A percentile compares a stretch with the other conserved stretches of the same genome.
These are phyloP conservation scores for Tetramorium alpestre DNA, from an alignment of 1,140 invertebrate species.

Conservation along the genomic window DNA sequence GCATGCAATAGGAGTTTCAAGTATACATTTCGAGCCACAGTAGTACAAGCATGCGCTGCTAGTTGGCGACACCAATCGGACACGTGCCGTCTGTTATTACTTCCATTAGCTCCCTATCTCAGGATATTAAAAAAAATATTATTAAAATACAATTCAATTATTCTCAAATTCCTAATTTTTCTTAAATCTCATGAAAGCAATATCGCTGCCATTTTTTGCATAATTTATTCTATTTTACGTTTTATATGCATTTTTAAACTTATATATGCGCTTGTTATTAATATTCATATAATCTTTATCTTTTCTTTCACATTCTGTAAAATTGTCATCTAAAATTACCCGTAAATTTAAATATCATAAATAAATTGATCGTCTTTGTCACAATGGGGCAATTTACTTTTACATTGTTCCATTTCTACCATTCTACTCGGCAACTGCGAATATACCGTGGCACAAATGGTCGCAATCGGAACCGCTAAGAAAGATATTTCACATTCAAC, in stretches of 20 bases:
- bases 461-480: slow-evolving; percentile 38
- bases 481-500: slow-evolving; percentile 55
- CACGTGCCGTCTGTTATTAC: not conserved
- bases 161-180: not conserved
- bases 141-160: not conserved
- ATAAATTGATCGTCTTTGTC: not conserved
- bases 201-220: not conserved
- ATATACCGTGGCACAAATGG: slow-evolving; percentile 1
- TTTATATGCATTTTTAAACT: not conserved
- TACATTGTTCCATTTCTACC: not conserved
- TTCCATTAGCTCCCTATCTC: not conserved
- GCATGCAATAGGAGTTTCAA: not conserved
- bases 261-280: not conserved
- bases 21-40: not conserved
- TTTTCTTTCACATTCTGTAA: not conserved
- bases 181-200: not conserved
- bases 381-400: not conserved
- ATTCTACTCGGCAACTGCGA: not conserved
- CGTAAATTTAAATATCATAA: not conserved
- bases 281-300: not conserved
- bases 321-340: not conserved
- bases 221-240: not conserved
- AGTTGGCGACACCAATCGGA: slow-evolving; percentile 43
- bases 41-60: slow-evolving; percentile 22
- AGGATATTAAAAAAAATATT: slow-evolving; percentile 1